Evolutionary conservation across 2,797 vertebrate genomes (phyloP).

Genomic region (Pteronotus mesoamericanus): DNA sequence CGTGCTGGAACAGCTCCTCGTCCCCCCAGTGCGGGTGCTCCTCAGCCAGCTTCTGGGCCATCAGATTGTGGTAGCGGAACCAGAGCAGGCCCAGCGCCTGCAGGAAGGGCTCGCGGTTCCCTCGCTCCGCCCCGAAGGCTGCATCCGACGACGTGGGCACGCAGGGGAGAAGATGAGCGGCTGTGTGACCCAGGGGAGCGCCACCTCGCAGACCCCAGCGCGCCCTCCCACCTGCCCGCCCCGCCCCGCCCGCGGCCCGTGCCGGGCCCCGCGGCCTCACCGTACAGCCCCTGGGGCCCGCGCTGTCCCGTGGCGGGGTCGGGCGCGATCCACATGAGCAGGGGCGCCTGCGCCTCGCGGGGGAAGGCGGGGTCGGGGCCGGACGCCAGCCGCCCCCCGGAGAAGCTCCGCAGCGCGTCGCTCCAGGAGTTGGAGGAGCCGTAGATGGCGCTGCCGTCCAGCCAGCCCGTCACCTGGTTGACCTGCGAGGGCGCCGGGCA

Average conservation of each 20-base stretch:
- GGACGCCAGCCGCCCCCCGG: constrained; percentile 83
- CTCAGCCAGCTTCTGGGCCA: constrained; percentile 82
- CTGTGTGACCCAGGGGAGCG: fast-evolving
- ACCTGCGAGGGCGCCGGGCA: constrained; percentile 77
- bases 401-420: constrained; percentile 91
- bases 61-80: constrained; percentile 97
- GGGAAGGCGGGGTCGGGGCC: constrained; percentile 81
- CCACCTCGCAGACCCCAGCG: neutral
- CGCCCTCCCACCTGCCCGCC: neutral
- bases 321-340: constrained; percentile 90
- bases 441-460: constrained; percentile 97
- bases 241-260: neutral
- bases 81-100: constrained; percentile 91
- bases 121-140: constrained; percentile 95
- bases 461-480: constrained; percentile 92
- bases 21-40: constrained; percentile 89
- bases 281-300: constrained; percentile 48
- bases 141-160: constrained; percentile 38
- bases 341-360: constrained; percentile 50
- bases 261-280: neutral
- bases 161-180: neutral
- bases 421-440: constrained; percentile 92
- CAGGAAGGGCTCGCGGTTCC: constrained; percentile 93
- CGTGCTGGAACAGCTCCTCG: constrained; percentile 93
- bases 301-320: constrained; percentile 86